These are phyloP conservation scores for Idaea aversata DNA, from an alignment of 2,888 invertebrate species.

Conservation along the genomic window DNA sequence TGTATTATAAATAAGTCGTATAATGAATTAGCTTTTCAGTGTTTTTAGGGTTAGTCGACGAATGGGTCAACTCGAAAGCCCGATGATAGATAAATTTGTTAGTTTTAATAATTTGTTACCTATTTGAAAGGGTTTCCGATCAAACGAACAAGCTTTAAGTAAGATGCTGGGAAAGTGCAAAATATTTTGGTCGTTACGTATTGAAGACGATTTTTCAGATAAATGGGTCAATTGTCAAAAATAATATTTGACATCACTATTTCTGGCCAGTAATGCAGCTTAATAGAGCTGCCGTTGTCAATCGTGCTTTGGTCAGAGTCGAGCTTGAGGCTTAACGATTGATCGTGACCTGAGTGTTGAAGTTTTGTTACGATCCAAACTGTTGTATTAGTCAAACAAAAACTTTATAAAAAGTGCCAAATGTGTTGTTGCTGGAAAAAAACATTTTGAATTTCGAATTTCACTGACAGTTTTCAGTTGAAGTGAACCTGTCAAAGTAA, in stretches of 20 bases:
- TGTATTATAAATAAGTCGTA: slow-evolving; percentile 55
- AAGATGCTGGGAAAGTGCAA: not conserved
- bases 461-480: slow-evolving; percentile 22
- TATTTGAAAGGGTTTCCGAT: not conserved
- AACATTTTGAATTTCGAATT: slow-evolving; percentile 4
- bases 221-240: slow-evolving; percentile 28
- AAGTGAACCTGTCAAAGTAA: slow-evolving; percentile 11
- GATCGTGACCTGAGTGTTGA: not conserved
- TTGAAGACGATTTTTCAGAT: slow-evolving; percentile 17
- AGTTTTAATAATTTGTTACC: slow-evolving; percentile 11
- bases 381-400: not conserved
- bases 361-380: not conserved
- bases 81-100: slow-evolving; percentile 75
- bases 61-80: slow-evolving; percentile 72
- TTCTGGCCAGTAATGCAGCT: not conserved
- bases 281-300: not conserved
- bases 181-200: not conserved
- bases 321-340: not conserved
- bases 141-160: not conserved
- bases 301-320: not conserved
- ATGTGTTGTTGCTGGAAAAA: no score
- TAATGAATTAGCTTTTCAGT: slow-evolving; percentile 75
- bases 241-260: slow-evolving; percentile 15
- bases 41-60: slow-evolving; percentile 81
- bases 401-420: not conserved